Evolutionary conservation across 2,888 invertebrate genomes (phyloP), one percentile per base, ranked within the genome.

Genomic region (Blomia tropicalis): DNA sequence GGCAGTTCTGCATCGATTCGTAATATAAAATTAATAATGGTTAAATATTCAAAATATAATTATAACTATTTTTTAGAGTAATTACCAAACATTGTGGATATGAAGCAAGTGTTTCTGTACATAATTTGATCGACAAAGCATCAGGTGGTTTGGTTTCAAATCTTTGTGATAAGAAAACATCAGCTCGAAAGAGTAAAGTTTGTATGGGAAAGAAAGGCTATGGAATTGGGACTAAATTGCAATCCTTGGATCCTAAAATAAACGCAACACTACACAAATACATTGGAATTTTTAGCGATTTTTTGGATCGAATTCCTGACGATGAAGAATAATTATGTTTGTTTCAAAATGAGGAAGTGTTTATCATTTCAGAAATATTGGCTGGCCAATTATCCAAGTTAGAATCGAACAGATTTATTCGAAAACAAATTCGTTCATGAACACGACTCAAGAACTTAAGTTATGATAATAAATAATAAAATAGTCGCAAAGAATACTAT

Each of bases 1-100:
- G 56, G 56, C 56, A 56, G 29, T 32, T 29, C 29, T 56, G 56
- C 23, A 56, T 56, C 23, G 56, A 56, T 36, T 56, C 56, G 29
- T 47, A 47, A 47, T 7, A 11, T 47, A 7, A 25, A 11, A 11
- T 47, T 47, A 11, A 14, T 41, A n/a, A 11, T 22, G 7, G 51
- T 11, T 25, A 14, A 47, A 25, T 11, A 47, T 47, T 14, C 14
- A n/a, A 25, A 14, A 14, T 47, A 11, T 47, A 47, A 47, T 47
- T 36, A 36, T 11, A 11, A 36, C 7, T 47, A 25, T 47, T 47
- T 47, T 47, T 19, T 27, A 47, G 51, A 47, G 11, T 56, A 22
- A 56, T 56, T 4, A 11, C 11, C 11, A 14, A 23, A 56, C 56
- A 56, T 14, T 56, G 56, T 31, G 56, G 56, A 3, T 30, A 23